These are phyloP conservation scores for Craseonycteris thonglongyai DNA, from an alignment of 2,113 vertebrate species.

Conservation along the genomic window DNA sequence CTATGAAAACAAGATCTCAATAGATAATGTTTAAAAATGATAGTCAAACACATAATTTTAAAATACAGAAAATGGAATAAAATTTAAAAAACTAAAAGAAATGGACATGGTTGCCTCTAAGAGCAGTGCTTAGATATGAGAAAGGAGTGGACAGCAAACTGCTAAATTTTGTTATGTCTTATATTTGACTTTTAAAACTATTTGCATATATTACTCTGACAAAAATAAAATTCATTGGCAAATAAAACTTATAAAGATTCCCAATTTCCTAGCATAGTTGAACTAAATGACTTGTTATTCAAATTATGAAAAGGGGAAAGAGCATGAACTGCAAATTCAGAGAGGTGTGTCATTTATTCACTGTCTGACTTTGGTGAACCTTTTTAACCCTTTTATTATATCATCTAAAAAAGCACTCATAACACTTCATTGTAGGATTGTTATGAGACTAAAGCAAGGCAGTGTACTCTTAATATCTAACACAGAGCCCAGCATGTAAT, in stretches of 20 bases:
- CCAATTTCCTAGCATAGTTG: background rate
- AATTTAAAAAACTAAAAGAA: background rate
- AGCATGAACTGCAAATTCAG: background rate
- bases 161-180: background rate
- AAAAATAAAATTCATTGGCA: slow-evolving; percentile 8
- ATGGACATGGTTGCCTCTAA: background rate
- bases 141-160: background rate
- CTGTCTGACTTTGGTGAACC: background rate
- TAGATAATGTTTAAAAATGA: background rate
- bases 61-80: background rate
- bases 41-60: background rate
- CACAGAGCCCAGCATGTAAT: background rate
- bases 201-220: background rate
- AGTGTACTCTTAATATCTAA: background rate
- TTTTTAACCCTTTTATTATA: background rate
- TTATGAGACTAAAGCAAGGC: background rate
- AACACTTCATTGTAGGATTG: background rate
- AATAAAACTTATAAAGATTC: slow-evolving; percentile 22
- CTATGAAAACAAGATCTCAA: background rate
- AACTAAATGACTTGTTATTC: background rate
- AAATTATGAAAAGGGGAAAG: background rate
- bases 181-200: slow-evolving; percentile 12
- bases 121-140: background rate
- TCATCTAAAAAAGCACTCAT: background rate
- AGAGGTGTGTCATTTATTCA: background rate